A percentile compares a stretch with the other conserved stretches of the same genome.
These are phyloP conservation scores for Ochotona curzoniae DNA, from an alignment of 2,113 vertebrate species.

Conservation along the genomic window DNA sequence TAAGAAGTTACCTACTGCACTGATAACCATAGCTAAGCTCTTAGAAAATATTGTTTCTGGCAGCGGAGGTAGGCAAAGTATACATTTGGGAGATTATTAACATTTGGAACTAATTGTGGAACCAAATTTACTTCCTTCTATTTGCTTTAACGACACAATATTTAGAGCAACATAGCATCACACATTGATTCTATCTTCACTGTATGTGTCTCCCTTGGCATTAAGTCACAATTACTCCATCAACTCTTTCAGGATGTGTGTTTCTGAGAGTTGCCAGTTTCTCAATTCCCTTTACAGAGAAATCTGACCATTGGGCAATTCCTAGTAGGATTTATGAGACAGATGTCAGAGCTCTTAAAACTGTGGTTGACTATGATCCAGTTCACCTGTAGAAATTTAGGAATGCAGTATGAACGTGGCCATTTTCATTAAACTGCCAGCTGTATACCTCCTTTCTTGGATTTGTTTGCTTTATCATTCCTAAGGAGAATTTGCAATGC, in stretches of 20 bases:
- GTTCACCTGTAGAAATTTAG: conserved; percentile 1
- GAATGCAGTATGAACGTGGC: background rate
- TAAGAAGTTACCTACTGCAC: background rate
- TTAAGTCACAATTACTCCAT: background rate
- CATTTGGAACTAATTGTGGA: background rate
- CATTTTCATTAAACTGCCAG: background rate
- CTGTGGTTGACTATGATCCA: background rate
- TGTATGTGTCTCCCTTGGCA: background rate
- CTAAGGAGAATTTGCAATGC: conserved; percentile 41
- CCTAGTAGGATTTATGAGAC: background rate
- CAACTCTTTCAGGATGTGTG: background rate
- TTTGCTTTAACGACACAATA: conserved; percentile 39
- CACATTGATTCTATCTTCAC: background rate
- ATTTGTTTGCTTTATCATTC: background rate
- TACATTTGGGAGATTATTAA: background rate
- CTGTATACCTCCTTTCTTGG: background rate
- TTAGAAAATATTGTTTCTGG: background rate
- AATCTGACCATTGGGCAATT: background rate
- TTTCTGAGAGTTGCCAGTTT: background rate
- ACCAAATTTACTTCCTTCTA: background rate
- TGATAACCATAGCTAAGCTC: background rate
- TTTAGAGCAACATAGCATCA: background rate
- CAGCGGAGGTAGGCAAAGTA: background rate
- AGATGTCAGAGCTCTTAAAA: background rate
- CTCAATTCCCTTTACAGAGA: conserved; percentile 1